phyloP scores from a whole-genome alignment of 2,113 vertebrate genomes.

The Salvelinus namaycush region DNA sequence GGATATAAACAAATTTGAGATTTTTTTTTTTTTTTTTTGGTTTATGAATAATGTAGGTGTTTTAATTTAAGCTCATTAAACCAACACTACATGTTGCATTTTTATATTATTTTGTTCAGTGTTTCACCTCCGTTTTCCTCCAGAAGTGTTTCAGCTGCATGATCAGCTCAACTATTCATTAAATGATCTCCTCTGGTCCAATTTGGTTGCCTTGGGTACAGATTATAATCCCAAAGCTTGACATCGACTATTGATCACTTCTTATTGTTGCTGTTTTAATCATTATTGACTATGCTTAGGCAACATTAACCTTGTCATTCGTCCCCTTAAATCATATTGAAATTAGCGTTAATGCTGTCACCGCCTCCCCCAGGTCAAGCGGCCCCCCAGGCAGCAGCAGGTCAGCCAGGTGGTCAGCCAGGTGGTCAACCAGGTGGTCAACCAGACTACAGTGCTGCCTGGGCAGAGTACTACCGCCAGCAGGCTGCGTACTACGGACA shows the following conservation, averaged over 20 bases:
- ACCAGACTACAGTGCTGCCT: constrained; percentile 95
- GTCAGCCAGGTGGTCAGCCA: constrained; percentile 85
- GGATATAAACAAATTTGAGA: too few species aligned
- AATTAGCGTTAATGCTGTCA: not conserved
- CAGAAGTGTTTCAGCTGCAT: too few species aligned
- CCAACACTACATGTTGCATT: too few species aligned
- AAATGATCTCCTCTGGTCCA: too few species aligned
- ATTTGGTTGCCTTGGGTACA: too few species aligned
- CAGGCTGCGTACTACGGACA: constrained; percentile 97
- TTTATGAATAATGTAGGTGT: too few species aligned
- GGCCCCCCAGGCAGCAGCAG: constrained; percentile 78
- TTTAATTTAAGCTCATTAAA: too few species aligned
- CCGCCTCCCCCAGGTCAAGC: constrained; percentile 67
- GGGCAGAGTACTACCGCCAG: constrained; percentile 98
- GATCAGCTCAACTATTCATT: too few species aligned
- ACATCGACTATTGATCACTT: too few species aligned
- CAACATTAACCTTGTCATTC: not conserved
- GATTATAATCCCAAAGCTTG: too few species aligned
- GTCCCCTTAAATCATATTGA: not conserved
- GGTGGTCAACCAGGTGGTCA: constrained; percentile 89
- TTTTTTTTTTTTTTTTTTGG: too few species aligned
- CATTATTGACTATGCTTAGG: not conserved
- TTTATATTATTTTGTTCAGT: not conserved
- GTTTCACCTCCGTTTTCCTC: not conserved
- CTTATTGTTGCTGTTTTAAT: too few species aligned